Conservation (phyloP, 2,888 invertebrate species). For the Tetragnatha montana region DNA sequence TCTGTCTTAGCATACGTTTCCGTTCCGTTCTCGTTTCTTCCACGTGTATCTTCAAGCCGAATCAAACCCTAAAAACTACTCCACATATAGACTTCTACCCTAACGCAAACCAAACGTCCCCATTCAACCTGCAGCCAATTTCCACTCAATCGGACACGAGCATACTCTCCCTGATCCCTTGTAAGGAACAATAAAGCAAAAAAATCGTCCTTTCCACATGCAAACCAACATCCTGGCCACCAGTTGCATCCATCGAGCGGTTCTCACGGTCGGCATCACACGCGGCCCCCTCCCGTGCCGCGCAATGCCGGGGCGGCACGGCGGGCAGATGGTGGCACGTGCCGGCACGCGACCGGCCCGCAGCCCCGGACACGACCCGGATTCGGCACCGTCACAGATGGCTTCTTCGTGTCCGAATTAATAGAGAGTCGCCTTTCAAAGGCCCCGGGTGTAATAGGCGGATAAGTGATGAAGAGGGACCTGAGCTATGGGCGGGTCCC, state of each 20-base stretch:
- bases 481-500: neutral
- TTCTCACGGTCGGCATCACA: conserved; percentile 52
- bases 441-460: neutral
- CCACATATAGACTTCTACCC: no score
- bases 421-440: neutral
- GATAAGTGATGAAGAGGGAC: neutral
- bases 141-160: no score
- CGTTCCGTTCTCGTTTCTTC: no score
- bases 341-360: conserved; percentile 33
- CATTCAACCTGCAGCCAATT: no score
- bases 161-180: no score
- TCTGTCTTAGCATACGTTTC: no score
- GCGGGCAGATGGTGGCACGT: conserved; percentile 50
- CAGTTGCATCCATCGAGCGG: neutral
- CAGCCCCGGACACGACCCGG: conserved; percentile 43
- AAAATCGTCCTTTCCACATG: no score
- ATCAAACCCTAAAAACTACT: no score
- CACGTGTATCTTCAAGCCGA: no score
- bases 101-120: no score
- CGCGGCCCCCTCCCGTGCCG: conserved; percentile 15
- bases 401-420: neutral
- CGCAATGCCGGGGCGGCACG: neutral
- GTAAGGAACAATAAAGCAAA: no score
- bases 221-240: neutral
- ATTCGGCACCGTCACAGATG: conserved; percentile 10